Evolutionary conservation across 2,888 invertebrate species (phyloP), one percentile per base, ranked within the genome.

Genomic region (Ypsolopha scabrella): DNA sequence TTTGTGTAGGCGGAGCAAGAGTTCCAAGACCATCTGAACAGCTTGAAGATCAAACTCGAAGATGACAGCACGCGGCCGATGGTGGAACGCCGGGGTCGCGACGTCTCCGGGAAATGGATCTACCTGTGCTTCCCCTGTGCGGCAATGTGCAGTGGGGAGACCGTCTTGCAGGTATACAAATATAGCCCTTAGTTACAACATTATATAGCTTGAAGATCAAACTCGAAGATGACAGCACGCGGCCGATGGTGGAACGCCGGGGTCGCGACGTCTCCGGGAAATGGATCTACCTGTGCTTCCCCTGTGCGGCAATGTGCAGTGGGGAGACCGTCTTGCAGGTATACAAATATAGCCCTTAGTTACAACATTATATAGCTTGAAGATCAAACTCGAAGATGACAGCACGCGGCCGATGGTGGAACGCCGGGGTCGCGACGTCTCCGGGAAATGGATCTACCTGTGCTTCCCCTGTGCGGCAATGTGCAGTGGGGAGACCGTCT

Each of bases 41-140:
- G 80, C 59, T 73, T 86, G 68, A 80, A 83, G 75, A 72, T 87
- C 61, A 70, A 68, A 51, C 63, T 83, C 8, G 85, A 87, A 6
- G 78, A 88, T 82, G 88, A 80, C 34, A 68, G 59, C 48, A 56
- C 62, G 37, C 74, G 81, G 38, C 63, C 72, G 52, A 86, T 88
- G 76, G 86, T 88, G 67, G 82, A 87, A 59, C 65, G 86, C 38
- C 77, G 75, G 46, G 74, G 72, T 3, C 75, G 86, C 6, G 85
- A 87, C 57, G 63, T 75, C 7, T 70, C 79, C 8, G 78, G 85
- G 54, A 75, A 80, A 53, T 87, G 83, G 79, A 75, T 79, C 48
- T 87, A 87, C 60, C 61, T 85, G 56, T 89, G 88, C 68, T 87
- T 76, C 60, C 85, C 88, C 6, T 89, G 88, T 60, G 85, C 82